A percentile compares a stretch with the other conserved stretches of the same genome.
phyloP scores from a whole-genome alignment of 53 echinoderm and acorn worm genomes.

The Echinometra lucunter region DNA sequence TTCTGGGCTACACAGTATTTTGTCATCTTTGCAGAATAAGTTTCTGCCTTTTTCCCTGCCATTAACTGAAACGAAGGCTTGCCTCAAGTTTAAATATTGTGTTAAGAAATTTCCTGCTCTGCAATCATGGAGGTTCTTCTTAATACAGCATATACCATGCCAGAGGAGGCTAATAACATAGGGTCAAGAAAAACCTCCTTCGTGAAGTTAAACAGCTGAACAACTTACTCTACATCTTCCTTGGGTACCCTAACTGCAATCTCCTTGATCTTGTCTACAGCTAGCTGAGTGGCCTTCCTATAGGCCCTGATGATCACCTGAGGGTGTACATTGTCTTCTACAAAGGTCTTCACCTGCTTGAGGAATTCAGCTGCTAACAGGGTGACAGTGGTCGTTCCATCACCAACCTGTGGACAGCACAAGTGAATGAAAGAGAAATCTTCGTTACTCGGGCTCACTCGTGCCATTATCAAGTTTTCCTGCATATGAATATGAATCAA shows the following conservation, averaged over 20 bases:
- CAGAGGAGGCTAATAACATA: too few relatives aligned
- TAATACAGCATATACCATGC: too few relatives aligned
- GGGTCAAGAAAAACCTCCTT: too few relatives aligned
- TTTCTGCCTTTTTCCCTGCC: too few relatives aligned
- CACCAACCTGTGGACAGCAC: constrained; percentile 80
- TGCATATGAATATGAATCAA: neutral
- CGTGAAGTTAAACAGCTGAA: too few relatives aligned
- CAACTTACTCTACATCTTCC: constrained; percentile 75
- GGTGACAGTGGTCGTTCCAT: constrained; percentile 93
- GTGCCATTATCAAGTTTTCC: neutral
- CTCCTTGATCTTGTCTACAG: constrained; percentile 93
- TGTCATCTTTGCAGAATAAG: too few relatives aligned
- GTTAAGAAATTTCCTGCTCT: too few relatives aligned
- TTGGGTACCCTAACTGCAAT: constrained; percentile 76
- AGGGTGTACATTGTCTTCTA: constrained; percentile 96
- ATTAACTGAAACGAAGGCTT: too few relatives aligned
- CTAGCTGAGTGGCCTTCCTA: constrained; percentile 96
- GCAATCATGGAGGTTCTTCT: too few relatives aligned
- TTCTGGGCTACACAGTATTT: too few relatives aligned
- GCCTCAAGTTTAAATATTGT: too few relatives aligned
- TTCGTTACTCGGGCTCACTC: neutral
- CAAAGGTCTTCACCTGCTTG: constrained; percentile 91
- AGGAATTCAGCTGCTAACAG: constrained; percentile 95
- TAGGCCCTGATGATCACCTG: constrained; percentile 96
- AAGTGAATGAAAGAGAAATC: neutral